phyloP scores from a whole-genome alignment of 1,140 invertebrate genomes.

The Telenomus remus region DNA sequence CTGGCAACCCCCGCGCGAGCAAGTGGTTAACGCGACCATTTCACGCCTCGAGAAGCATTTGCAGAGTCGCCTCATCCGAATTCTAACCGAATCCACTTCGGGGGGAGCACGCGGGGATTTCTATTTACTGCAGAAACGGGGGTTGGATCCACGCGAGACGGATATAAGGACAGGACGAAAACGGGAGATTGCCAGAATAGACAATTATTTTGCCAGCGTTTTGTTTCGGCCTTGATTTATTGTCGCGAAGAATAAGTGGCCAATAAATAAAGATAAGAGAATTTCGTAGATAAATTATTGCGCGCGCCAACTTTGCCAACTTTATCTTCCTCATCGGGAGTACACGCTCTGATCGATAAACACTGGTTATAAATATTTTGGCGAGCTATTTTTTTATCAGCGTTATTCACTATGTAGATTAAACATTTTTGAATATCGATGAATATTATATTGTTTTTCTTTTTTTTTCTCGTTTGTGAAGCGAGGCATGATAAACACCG shows the following conservation, averaged over 20 bases:
- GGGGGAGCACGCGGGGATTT: constrained; percentile 63
- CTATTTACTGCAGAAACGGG: constrained; percentile 65
- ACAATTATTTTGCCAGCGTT: constrained; percentile 47
- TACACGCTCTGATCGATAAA: not conserved
- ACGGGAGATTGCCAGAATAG: constrained; percentile 36
- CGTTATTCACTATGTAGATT: too few relatives aligned
- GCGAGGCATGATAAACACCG: too few relatives aligned
- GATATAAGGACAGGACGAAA: constrained; percentile 30
- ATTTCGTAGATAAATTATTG: not conserved
- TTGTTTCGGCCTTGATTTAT: constrained; percentile 38
- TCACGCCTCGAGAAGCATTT: constrained; percentile 72
- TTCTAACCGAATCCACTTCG: constrained; percentile 70
- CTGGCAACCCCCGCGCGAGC: constrained; percentile 53
- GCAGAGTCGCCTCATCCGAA: constrained; percentile 67
- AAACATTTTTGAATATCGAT: too few relatives aligned
- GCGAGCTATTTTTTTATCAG: too few relatives aligned
- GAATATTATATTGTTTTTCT: too few relatives aligned
- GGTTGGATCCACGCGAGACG: constrained; percentile 40
- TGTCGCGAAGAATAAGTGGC: constrained; percentile 2
- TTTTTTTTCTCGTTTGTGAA: too few relatives aligned
- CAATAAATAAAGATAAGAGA: constrained; percentile 4
- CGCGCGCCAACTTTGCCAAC: not conserved
- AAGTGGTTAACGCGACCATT: constrained; percentile 73
- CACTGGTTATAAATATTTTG: too few relatives aligned
- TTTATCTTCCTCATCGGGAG: not conserved